phyloP scores from a whole-genome alignment of 2,113 vertebrate genomes.

The western clawed frog (Xenopus tropicalis) region UCB_Xtro_10.0 CM004448.2:33532501-33533000 shows the following conservation, averaged over 20 bases:
- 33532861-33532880: constrained; percentile 71
- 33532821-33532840: constrained; percentile 66
- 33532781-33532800: constrained; percentile 50
- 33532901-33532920: constrained; percentile 97
- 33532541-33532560: too few relatives aligned
- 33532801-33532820: constrained; percentile 71
- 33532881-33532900: constrained; percentile 93
- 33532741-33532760: neutral
- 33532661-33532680: too few relatives aligned
- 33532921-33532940: constrained; percentile 91
- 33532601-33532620: too few relatives aligned
- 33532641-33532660: too few relatives aligned
- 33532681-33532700: too few relatives aligned
- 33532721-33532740: neutral
- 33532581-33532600: too few relatives aligned
- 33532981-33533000: constrained; percentile 81
- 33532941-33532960: constrained; percentile 95
- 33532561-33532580: too few relatives aligned
- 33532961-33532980: constrained; percentile 87
- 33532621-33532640: too few relatives aligned
- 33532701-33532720: neutral
- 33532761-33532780: neutral
- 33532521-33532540: too few relatives aligned
- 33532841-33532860: constrained; percentile 70
- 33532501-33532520: too few relatives aligned